Evolutionary conservation across 2,888 invertebrate genomes (phyloP), one percentile per base, ranked within the genome.

Genomic region (Lysandra bellargus): DNA sequence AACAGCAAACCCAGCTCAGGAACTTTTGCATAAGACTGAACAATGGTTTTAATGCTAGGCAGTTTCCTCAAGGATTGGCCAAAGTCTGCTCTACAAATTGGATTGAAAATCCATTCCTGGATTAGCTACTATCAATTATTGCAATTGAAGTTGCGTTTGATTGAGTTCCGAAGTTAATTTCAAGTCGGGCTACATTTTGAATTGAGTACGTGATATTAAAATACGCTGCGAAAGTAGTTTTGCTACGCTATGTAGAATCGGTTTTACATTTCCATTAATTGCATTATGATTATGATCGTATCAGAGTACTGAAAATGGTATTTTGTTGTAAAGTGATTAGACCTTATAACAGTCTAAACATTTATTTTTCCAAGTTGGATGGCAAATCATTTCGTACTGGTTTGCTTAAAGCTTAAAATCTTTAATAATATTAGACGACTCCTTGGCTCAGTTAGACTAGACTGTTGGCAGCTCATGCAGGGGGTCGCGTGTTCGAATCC

Each of bases 51-150:
- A 53, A 76, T 57, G 33, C 53, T 37, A 76, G 76, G 49, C 33
- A 14, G 76, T 76, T 57, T 53, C 5, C 57, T 76, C 76, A 17
- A 57, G 53, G 53, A 75, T 75, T 75, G 75, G 53, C 53, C 33
- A 57, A 76, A 33, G 83, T 84, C 84, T 84, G 83, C 83, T 87
- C 83, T 85, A 84, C 84, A 86, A 85, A 85, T 85, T 84, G 86
- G 86, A 86, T 85, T 86, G 87, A 86, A 84, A 86, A 88, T 88
- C 86, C 89, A 89, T 90, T 88, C 88, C 57, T 76, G 76, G 76
- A 76, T 76, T 76, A 76, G 76, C 14, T 76, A 57, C 57, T 76
- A 76, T 76, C 76, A 76, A 76, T 76, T 76, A 76, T 76, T 76
- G 57, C 57, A 76, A 76, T 76, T 76, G 76, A 84, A 85, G 85